Conservation (phyloP, 1,140 invertebrate species). For the Drosophila willistoni region DNA sequence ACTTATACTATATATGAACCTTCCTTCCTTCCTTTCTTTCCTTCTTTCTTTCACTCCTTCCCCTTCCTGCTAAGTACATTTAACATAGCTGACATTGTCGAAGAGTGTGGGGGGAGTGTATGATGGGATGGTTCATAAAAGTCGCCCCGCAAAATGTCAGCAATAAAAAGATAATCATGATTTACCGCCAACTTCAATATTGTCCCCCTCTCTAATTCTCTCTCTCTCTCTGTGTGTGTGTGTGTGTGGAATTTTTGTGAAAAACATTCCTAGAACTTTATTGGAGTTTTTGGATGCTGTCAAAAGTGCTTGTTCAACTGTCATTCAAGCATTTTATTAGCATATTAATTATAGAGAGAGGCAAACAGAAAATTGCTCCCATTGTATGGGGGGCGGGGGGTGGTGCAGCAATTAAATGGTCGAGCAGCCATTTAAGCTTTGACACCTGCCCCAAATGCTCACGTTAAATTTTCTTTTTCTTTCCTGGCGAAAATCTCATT, state of each 20-base stretch:
- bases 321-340: constrained; percentile 73
- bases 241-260: constrained; percentile 25
- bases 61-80: constrained; percentile 30
- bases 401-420: constrained; percentile 69
- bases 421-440: constrained; percentile 64
- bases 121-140: constrained; percentile 41
- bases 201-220: constrained; percentile 14
- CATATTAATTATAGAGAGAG: constrained; percentile 69
- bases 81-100: not conserved
- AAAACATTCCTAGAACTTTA: constrained; percentile 33
- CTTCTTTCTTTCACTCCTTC: not conserved
- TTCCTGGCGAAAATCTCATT: constrained; percentile 57
- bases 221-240: constrained; percentile 22
- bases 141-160: constrained; percentile 47
- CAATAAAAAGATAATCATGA: constrained; percentile 78
- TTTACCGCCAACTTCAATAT: constrained; percentile 64
- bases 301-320: constrained; percentile 59
- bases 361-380: constrained; percentile 3
- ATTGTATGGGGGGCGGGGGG: not conserved
- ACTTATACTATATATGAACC: not conserved
- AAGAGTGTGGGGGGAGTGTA: constrained; percentile 28
- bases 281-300: constrained; percentile 33
- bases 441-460: constrained; percentile 57
- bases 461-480: constrained; percentile 34
- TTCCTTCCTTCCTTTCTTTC: not conserved